Percentiles rank a stretch among this genome's conserved stretches.
Evolutionary conservation across 2,797 vertebrate species (phyloP).

Genomic region (Graptemys geographica): DNA sequence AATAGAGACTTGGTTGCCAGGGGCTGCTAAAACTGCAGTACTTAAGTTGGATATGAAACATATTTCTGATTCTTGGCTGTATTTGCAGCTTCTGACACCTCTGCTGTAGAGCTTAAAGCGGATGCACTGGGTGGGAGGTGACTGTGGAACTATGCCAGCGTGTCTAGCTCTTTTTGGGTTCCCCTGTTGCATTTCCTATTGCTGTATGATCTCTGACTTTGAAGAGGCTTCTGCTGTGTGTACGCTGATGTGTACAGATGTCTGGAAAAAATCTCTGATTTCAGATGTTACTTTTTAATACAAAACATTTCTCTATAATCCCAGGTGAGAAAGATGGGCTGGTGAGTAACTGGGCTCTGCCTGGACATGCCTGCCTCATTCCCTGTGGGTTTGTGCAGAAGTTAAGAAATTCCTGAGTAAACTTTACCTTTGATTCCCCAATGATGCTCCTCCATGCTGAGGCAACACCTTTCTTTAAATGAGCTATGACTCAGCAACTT

Average conservation of each 20-base stretch:
- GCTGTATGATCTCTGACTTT: background rate
- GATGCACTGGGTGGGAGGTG: constrained; percentile 9
- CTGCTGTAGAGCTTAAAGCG: constrained; percentile 20
- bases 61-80: background rate
- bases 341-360: constrained; percentile 1
- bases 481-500: background rate
- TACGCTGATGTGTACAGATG: background rate
- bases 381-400: background rate
- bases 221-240: background rate
- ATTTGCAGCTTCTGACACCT: background rate
- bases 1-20: background rate
- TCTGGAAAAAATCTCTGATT: background rate
- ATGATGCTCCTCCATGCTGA: rapidly evolving
- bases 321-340: background rate
- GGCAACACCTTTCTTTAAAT: background rate
- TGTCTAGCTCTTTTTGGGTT: background rate
- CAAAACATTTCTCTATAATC: background rate
- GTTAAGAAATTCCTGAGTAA: background rate
- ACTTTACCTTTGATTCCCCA: rapidly evolving
- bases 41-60: rapidly evolving
- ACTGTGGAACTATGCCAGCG: background rate
- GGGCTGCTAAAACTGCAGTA: background rate
- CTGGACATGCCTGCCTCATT: background rate
- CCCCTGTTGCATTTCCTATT: background rate
- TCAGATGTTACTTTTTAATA: constrained; percentile 1